Evolutionary conservation across 2,797 vertebrate genomes (phyloP), one percentile per base, ranked within the genome.

Genomic region (Cyclura pinguis): DNA sequence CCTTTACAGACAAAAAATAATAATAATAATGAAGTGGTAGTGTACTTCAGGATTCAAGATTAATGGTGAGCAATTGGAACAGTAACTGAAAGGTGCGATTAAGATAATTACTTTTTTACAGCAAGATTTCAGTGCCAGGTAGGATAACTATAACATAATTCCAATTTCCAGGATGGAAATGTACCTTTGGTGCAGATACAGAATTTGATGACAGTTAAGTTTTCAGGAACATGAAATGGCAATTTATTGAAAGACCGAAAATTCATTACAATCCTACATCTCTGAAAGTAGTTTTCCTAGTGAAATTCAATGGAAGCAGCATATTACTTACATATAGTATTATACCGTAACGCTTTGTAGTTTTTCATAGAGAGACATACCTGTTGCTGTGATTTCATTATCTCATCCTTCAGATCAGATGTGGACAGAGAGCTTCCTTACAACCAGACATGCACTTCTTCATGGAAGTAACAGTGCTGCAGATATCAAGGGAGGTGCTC

Each of bases 1-100:
- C 18, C 27, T n/a, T 80, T 91, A 96, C 80, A 95, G 93, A 91
- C 85, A 90, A 94, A 95, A 80, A 82, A 89, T n/a, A n/a, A n/a
- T 42, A 42, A 42, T 42, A 47, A 47, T 47, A 80, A 85, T 93
- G 62, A 91, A 55, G 59, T 89, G 87, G 38, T 93, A 91, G 29
- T 93, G 69, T 0, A 4, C 92, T 90, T 73, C 74, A 72, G 86
- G 85, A 77, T 93, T 95, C 57, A 89, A 89, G 67, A 78, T 93
- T 76, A 94, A 88, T 50, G 67, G 22, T 83, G 84, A 27, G 67
- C 93, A 72, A 72, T 72, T 80, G 72, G 81, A 85, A 80, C 27
- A 89, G 47, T 62, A 93, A 91, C 81, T 86, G 1, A 94, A 87
- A 13, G 86, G 47, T 52, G 87, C 90, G 29, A 92, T 93, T 87